A percentile compares a stretch with the other conserved stretches of the same genome.
phyloP scores from a whole-genome alignment of 2,797 vertebrate species.

The Arctocebus calabarensis region DNA sequence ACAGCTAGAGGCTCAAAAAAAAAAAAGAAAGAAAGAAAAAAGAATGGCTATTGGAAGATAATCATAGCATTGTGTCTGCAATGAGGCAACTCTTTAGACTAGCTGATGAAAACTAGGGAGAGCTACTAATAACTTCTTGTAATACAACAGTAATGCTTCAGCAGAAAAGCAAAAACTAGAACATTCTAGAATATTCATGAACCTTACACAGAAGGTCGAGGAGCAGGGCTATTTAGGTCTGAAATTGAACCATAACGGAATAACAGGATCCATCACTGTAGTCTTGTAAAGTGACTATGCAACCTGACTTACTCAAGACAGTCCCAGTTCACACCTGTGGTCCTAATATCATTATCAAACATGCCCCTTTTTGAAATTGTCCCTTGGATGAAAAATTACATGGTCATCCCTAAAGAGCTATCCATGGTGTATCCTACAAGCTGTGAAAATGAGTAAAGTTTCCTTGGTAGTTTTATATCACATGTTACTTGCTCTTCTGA shows the following conservation, averaged over 20 bases:
- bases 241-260: not conserved
- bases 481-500: constrained; percentile 37
- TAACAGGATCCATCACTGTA: not conserved
- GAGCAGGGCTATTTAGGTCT: not conserved
- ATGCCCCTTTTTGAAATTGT: not conserved
- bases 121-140: not conserved
- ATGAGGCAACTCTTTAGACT: not conserved
- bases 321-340: not conserved
- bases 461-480: constrained; percentile 4
- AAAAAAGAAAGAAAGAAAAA: too few species aligned
- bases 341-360: not conserved
- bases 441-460: constrained; percentile 3
- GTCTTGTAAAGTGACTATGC: not conserved
- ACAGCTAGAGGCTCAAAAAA: too few species aligned
- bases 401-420: not conserved
- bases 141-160: not conserved
- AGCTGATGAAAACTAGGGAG: constrained; percentile 9
- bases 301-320: not conserved
- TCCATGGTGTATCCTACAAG: not conserved
- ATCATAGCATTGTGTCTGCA: not conserved
- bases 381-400: not conserved
- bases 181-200: not conserved
- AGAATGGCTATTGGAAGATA: not conserved
- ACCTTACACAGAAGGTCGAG: not conserved
- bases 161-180: not conserved